phyloP scores from a whole-genome alignment of 1,140 invertebrate genomes.

The Steinernema khuongi region DNA sequence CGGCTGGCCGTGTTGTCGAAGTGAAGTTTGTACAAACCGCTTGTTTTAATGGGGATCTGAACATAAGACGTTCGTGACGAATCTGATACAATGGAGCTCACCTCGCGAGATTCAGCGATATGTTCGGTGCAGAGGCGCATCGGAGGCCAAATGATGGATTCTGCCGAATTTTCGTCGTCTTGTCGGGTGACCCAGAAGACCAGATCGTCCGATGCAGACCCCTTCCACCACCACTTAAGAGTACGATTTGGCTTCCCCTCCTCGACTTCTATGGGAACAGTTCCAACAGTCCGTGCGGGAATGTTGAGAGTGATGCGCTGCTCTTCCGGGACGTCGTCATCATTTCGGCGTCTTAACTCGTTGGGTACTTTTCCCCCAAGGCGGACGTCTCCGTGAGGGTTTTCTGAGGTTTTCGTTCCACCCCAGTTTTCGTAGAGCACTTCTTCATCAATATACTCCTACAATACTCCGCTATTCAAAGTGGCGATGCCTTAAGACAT shows the following conservation, averaged over 20 bases:
- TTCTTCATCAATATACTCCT: neutral
- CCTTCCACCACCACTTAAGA: constrained; percentile 6
- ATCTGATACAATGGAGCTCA: too few relatives aligned
- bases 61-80: neutral
- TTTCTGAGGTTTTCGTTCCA: neutral
- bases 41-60: neutral
- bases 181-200: neutral
- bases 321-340: neutral
- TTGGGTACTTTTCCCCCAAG: neutral
- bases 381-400: neutral
- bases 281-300: neutral
- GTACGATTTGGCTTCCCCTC: neutral
- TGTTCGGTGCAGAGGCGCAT: neutral
- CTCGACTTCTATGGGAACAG: neutral
- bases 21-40: neutral
- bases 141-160: neutral
- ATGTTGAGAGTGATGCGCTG: neutral
- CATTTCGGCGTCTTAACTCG: neutral
- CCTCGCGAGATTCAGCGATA: neutral
- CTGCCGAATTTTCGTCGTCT: neutral
- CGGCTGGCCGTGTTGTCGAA: neutral
- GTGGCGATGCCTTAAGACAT: neutral
- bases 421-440: neutral
- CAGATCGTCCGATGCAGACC: neutral
- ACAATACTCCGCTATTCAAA: neutral